phyloP scores from a whole-genome alignment of 2,888 invertebrate genomes.

The Andricus quercusramuli region DNA sequence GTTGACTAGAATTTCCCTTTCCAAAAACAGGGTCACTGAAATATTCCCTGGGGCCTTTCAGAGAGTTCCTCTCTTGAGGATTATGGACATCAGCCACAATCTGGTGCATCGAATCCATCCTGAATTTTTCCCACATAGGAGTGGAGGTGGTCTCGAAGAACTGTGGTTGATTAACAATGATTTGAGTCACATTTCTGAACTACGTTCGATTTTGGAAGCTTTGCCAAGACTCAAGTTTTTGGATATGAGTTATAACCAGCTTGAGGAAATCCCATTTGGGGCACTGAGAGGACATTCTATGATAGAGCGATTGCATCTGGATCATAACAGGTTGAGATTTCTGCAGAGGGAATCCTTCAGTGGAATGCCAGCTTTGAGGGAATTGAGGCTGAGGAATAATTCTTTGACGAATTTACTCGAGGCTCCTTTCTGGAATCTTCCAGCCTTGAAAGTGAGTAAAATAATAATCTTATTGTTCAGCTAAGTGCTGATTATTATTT shows the following conservation, averaged over 20 bases:
- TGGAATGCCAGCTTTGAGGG: conserved; percentile 90
- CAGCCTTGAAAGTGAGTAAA: conserved; percentile 83
- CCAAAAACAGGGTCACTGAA: conserved; percentile 87
- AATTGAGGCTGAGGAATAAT: conserved; percentile 90
- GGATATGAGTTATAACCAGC: conserved; percentile 88
- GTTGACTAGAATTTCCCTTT: conserved; percentile 84
- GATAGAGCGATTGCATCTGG: conserved; percentile 89
- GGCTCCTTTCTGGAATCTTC: conserved; percentile 91
- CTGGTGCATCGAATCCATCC: conserved; percentile 88
- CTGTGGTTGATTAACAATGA: conserved; percentile 88
- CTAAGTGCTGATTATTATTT: not conserved
- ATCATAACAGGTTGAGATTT: conserved; percentile 87
- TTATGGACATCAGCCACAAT: conserved; percentile 89
- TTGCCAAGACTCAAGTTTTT: conserved; percentile 88
- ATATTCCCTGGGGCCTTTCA: conserved; percentile 91
- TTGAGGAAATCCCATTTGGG: conserved; percentile 89
- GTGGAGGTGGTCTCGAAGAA: conserved; percentile 88
- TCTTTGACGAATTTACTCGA: conserved; percentile 87
- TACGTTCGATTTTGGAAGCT: conserved; percentile 87
- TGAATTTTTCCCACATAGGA: conserved; percentile 88
- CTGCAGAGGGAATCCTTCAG: conserved; percentile 90
- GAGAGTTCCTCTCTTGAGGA: conserved; percentile 86
- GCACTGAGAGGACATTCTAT: conserved; percentile 89
- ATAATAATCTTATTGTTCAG: not conserved
- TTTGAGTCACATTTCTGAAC: conserved; percentile 87